These are phyloP conservation scores for Aurelia coerulea DNA, from an alignment of 30 jellyfish, hydroid and myxozoan genomes.

Conservation along the genomic window DNA sequence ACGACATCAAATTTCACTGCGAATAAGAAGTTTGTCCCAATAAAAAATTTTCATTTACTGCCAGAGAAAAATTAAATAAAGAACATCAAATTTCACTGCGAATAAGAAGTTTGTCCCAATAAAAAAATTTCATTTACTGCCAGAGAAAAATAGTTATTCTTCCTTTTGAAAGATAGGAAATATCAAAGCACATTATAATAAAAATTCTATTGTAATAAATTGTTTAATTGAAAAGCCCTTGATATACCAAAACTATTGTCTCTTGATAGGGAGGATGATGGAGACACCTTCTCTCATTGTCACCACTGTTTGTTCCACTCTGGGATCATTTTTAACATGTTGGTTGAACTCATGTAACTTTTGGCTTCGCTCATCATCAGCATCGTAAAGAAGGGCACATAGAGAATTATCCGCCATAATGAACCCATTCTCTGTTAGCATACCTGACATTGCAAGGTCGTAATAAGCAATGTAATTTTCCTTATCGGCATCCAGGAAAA, in stretches of 20 bases:
- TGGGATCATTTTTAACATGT: slow-evolving; percentile 52
- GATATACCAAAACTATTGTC: not conserved
- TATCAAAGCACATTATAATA: too few relatives aligned
- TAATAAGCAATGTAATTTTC: slow-evolving; percentile 50
- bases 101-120: too few relatives aligned
- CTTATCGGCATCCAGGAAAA: slow-evolving; percentile 68
- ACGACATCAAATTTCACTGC: too few relatives aligned
- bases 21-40: too few relatives aligned
- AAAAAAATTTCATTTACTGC: too few relatives aligned
- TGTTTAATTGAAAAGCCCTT: too few relatives aligned
- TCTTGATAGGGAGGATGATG: slow-evolving; percentile 37
- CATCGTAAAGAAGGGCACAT: slow-evolving; percentile 64
- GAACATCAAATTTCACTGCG: too few relatives aligned
- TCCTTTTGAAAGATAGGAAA: too few relatives aligned
- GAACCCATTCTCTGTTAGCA: slow-evolving; percentile 56
- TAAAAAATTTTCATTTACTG: too few relatives aligned
- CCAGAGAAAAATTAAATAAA: too few relatives aligned
- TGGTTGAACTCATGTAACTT: slow-evolving; percentile 70
- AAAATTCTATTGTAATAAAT: too few relatives aligned
- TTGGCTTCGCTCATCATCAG: slow-evolving; percentile 62
- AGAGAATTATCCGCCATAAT: slow-evolving; percentile 67
- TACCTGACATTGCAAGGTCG: slow-evolving; percentile 66
- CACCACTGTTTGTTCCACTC: slow-evolving; percentile 61
- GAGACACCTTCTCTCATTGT: slow-evolving; percentile 69
- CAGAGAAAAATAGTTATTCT: too few relatives aligned